Percentiles rank a stretch among this genome's conserved stretches.
These are phyloP conservation scores for Parazoanthus atlanticus DNA, from an alignment of 92 coral and sea anemone species.

Conservation along the genomic window DNA sequence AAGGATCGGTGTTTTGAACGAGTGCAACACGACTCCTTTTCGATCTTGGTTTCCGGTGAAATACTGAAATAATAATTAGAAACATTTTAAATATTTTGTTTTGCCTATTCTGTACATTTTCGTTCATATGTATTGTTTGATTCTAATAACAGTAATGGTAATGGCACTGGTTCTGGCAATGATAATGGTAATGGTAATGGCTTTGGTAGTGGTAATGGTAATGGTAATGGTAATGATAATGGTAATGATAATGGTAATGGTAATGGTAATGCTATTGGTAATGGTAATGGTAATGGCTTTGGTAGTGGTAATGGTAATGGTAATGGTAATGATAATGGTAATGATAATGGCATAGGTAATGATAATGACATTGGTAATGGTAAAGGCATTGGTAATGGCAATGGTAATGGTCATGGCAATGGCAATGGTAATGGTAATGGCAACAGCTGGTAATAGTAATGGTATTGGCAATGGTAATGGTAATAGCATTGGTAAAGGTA, in stretches of 20 bases:
- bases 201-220: not conserved
- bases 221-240: not conserved
- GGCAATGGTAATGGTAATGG: too few species aligned
- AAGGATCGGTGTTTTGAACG: slow-evolving; percentile 14
- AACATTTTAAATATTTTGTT: not conserved
- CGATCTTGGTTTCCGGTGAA: slow-evolving; percentile 38
- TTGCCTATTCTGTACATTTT: not conserved
- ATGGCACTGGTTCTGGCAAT: not conserved
- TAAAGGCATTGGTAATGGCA: too few species aligned
- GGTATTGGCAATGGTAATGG: too few species aligned
- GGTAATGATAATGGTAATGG: not conserved
- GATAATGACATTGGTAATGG: too few species aligned
- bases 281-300: too few species aligned
- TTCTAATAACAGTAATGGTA: not conserved
- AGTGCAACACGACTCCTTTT: slow-evolving; percentile 34
- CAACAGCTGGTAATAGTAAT: too few species aligned
- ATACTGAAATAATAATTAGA: not conserved
- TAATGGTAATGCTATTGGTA: too few species aligned
- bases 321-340: too few species aligned
- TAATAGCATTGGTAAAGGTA: too few species aligned
- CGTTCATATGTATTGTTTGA: not conserved
- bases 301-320: too few species aligned
- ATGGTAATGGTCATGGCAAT: too few species aligned
- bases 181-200: not conserved
- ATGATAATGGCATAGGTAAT: too few species aligned